These are phyloP conservation scores for Frankliniella fusca DNA, from an alignment of 2,888 invertebrate species.

Conservation along the genomic window DNA sequence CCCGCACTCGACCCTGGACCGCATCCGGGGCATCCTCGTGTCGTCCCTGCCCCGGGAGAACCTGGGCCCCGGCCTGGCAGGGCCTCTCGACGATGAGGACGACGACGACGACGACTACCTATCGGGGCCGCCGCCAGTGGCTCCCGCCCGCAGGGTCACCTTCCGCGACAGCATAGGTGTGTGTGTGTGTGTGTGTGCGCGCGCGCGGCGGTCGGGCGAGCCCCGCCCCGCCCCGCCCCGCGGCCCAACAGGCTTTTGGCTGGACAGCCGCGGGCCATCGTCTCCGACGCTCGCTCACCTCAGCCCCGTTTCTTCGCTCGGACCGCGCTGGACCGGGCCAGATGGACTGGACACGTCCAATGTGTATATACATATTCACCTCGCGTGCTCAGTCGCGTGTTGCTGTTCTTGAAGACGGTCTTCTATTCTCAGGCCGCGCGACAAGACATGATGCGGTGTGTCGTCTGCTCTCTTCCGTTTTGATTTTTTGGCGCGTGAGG, in stretches of 20 bases:
- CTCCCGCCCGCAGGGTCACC: slow-evolving; percentile 36
- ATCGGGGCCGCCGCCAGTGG: slow-evolving; percentile 37
- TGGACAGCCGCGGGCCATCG: no score
- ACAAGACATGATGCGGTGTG: neutral
- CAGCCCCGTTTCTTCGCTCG: neutral
- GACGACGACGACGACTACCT: slow-evolving; percentile 34
- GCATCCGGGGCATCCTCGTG: slow-evolving; percentile 55
- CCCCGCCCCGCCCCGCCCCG: no score
- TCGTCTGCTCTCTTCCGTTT: neutral
- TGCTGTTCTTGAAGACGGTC: neutral
- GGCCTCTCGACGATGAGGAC: slow-evolving; percentile 42
- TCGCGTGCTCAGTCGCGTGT: neutral
- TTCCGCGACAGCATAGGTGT: slow-evolving; percentile 14
- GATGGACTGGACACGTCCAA: no score
- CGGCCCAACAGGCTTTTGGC: no score
- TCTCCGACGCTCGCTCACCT: no score
- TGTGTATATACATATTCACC: neutral
- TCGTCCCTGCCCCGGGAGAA: slow-evolving; percentile 56
- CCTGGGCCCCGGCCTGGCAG: slow-evolving; percentile 50
- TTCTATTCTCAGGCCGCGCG: neutral
- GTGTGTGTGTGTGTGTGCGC: slow-evolving; percentile 5
- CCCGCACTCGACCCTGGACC: slow-evolving; percentile 52
- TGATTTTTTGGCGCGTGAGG: neutral
- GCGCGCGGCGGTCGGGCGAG: slow-evolving; percentile 15
- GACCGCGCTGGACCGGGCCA: neutral